These are phyloP conservation scores for Leuciscus waleckii DNA, from an alignment of 2,797 vertebrate species.

Conservation along the genomic window DNA sequence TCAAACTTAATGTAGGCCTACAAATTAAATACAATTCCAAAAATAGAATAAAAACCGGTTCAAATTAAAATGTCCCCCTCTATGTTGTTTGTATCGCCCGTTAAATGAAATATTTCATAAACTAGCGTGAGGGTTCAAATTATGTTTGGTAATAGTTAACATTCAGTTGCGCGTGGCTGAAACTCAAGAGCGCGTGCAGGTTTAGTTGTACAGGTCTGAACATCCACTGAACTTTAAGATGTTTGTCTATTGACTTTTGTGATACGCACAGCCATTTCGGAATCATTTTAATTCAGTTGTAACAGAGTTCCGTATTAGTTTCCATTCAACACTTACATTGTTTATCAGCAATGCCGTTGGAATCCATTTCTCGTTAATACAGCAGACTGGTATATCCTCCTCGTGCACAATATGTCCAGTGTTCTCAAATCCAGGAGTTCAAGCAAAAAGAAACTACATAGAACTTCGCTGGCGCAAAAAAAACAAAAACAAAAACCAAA, in stretches of 20 bases:
- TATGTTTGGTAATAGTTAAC: not conserved
- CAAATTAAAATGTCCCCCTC: no score
- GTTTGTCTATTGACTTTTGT: not conserved
- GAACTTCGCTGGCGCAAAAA: not conserved
- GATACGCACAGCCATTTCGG: not conserved
- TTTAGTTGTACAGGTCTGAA: slow-evolving; percentile 12
- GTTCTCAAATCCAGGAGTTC: not conserved
- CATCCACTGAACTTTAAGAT: not conserved
- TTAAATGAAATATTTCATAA: not conserved
- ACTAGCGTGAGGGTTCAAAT: not conserved
- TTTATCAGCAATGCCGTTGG: slow-evolving; percentile 64
- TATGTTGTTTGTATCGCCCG: not conserved
- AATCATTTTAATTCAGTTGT: not conserved
- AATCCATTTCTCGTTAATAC: slow-evolving; percentile 65
- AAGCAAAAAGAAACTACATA: not conserved
- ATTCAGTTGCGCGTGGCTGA: slow-evolving; percentile 46
- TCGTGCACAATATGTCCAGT: not conserved
- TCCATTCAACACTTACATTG: slow-evolving; percentile 61
- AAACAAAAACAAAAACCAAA: fast-evolving
- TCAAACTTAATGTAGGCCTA: no score
- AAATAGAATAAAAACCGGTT: not conserved
- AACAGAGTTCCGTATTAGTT: not conserved
- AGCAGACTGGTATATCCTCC: slow-evolving; percentile 3
- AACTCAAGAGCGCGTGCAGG: slow-evolving; percentile 40
- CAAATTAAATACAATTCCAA: no score